These are phyloP conservation scores for Stenoptilia bipunctidactyla DNA, from an alignment of 2,888 invertebrate genomes.

Conservation along the genomic window DNA sequence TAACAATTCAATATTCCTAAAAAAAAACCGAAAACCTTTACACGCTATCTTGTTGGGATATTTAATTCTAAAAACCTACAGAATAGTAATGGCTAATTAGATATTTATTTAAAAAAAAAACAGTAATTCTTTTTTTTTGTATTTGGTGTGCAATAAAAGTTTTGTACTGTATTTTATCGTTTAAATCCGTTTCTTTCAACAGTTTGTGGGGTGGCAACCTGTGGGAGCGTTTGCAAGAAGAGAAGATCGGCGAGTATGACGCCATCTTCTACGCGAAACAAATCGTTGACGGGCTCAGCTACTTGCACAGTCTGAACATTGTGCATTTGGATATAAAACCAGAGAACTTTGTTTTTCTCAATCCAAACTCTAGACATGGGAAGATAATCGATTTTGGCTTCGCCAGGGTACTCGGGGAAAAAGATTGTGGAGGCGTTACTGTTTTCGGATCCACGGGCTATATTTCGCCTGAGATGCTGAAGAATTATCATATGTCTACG, in stretches of 20 bases:
- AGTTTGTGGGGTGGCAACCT: conserved; percentile 95
- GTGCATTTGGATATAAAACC: conserved; percentile 95
- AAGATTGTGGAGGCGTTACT: no score
- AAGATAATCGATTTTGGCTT: conserved; percentile 96
- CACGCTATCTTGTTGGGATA: no score
- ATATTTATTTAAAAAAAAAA: no score
- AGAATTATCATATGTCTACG: conserved; percentile 88
- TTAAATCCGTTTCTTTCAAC: conserved; percentile 22
- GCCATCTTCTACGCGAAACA: conserved; percentile 89
- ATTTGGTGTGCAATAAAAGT: no score
- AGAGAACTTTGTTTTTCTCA: conserved; percentile 94
- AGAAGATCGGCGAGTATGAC: conserved; percentile 80
- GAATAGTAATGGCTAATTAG: no score
- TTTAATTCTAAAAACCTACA: no score
- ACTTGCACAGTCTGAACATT: conserved; percentile 87
- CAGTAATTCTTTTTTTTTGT: no score
- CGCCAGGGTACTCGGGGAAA: conserved; percentile 50
- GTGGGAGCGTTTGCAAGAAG: conserved; percentile 93
- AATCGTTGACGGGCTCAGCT: conserved; percentile 91
- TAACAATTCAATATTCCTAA: no score
- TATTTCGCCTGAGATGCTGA: conserved; percentile 92
- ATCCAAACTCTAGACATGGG: conserved; percentile 85
- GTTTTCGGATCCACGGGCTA: conserved; percentile 94
- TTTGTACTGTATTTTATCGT: no score
- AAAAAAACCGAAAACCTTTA: no score